These are phyloP conservation scores for Lacanobia wlatinum DNA, from an alignment of 2,888 invertebrate genomes.

Conservation along the genomic window DNA sequence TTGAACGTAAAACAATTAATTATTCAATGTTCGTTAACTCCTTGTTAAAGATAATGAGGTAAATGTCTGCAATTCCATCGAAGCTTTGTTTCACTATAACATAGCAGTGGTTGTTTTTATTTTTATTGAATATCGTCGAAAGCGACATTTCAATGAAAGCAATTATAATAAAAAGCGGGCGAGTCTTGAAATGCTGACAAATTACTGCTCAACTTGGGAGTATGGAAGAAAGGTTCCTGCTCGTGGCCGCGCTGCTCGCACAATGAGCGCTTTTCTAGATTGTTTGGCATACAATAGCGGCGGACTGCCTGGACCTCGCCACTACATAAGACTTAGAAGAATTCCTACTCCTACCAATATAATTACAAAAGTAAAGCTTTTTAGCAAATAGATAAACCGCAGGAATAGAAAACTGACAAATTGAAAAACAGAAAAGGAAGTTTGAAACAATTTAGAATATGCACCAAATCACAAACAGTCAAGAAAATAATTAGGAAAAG, in stretches of 20 bases:
- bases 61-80: slow-evolving; percentile 10
- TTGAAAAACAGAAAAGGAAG: no score
- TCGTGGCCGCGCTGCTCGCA: background rate
- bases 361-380: no score
- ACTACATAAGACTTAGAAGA: background rate
- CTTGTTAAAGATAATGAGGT: slow-evolving; percentile 27
- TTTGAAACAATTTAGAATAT: no score
- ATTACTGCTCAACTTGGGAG: background rate
- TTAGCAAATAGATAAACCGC: no score
- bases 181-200: background rate
- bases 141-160: slow-evolving; percentile 13
- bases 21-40: slow-evolving; percentile 23
- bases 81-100: slow-evolving; percentile 21
- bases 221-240: background rate
- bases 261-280: slow-evolving; percentile 17
- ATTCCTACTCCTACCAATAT: background rate
- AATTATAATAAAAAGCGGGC: slow-evolving; percentile 35
- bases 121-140: slow-evolving; percentile 18
- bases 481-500: no score
- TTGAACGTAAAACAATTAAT: background rate
- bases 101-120: slow-evolving; percentile 2
- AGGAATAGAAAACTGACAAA: no score
- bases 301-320: background rate
- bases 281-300: slow-evolving; percentile 25
- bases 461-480: no score